Base-by-base conservation (phyloP, 1,140 invertebrate genomes). In the Calycopis cecrops region DNA sequence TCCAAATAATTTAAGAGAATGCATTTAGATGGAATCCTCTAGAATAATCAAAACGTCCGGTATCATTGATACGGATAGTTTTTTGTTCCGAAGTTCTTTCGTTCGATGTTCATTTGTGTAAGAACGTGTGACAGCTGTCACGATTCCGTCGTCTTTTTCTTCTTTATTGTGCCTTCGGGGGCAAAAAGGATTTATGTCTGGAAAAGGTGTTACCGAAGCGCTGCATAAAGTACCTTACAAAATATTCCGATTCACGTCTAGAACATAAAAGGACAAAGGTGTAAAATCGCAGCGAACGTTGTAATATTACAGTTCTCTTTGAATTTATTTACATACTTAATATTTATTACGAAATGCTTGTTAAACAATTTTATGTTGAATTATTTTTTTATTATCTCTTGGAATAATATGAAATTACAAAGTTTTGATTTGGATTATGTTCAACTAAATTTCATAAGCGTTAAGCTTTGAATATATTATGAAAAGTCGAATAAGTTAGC, bases 11-110 rank as follows among this genome's bases (percentile, higher is more conserved):
- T 12, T 6, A 16, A 12, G 33, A 28, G 35, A 50, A 50, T 50
- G 34, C 48, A 50, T 21, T 53, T 40, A 37, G 40, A 35, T 52
- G 37, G 35, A 44, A 18, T 38, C 8, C 37, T 44, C 21, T n/a
- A 42, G 52, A 47, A 63, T 54, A 60, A 63, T 57, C 53, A 44
- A 59, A 59, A 63, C 58, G 52, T 52, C 59, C 55, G 48, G 54
- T 63, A 64, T 68, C 63, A 60, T 60, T 64, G 69, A 67, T 65
- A 62, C 52, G 63, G 57, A 67, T 65, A 67, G 64, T 68, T 63
- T 59, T 54, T 58, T n/a, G n/a, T n/a, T n/a, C n/a, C 53, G 56
- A 60, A 64, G n/a, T n/a, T n/a, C n/a, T n/a, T n/a, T 59, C 60
- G 67, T 59, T 60, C 60, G 64, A 59, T 63, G 64, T 63, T 69